These are phyloP conservation scores for Goniozus legneri DNA, from an alignment of 1,140 invertebrate genomes.

Conservation along the genomic window DNA sequence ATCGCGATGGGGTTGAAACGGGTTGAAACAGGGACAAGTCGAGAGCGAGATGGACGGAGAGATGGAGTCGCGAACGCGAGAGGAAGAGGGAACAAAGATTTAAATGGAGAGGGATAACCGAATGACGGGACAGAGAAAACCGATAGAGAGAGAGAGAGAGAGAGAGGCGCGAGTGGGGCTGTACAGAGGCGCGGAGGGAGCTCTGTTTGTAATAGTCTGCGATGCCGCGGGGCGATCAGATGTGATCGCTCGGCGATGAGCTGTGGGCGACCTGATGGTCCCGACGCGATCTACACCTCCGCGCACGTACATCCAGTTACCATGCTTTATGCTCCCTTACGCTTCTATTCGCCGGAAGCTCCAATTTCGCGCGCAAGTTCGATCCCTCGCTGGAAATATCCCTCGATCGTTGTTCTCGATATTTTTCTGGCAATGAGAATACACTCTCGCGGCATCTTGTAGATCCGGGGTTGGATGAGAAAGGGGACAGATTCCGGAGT, in stretches of 20 bases:
- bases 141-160: constrained; percentile 4
- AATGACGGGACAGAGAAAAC: constrained; percentile 13
- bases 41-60: constrained; percentile 19
- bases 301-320: not conserved
- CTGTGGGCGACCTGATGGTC: constrained; percentile 51
- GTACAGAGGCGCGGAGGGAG: constrained; percentile 26
- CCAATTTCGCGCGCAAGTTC: not conserved
- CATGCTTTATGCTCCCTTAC: not conserved
- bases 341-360: no score
- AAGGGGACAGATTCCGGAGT: no score
- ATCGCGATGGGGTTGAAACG: constrained; percentile 46
- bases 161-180: not conserved
- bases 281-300: constrained; percentile 35
- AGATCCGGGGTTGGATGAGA: no score
- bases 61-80: no score
- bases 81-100: constrained; percentile 3
- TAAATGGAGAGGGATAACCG: not conserved
- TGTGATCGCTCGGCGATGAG: constrained; percentile 53
- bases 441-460: no score
- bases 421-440: no score
- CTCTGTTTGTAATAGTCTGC: constrained; percentile 47
- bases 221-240: constrained; percentile 50
- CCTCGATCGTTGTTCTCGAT: no score
- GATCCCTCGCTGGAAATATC: no score
- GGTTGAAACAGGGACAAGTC: constrained; percentile 14